These are phyloP conservation scores for Neotragus moschatus DNA, from an alignment of 2,113 vertebrate genomes.

Conservation along the genomic window DNA sequence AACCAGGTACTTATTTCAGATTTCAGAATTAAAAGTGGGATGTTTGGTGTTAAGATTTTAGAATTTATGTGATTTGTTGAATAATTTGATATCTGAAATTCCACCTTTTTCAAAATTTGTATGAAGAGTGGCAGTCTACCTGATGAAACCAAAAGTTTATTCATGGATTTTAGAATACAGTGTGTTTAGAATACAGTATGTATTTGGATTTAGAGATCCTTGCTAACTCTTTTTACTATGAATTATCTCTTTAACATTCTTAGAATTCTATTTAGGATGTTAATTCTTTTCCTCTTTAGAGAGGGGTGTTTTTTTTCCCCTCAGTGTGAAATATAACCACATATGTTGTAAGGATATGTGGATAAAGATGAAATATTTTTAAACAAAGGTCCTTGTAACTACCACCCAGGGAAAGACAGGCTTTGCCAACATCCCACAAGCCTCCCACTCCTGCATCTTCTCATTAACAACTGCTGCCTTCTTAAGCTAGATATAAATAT, in stretches of 20 bases:
- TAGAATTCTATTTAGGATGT: not conserved
- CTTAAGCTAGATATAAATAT: not conserved
- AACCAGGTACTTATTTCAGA: not conserved
- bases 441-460: not conserved
- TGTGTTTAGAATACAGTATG: not conserved
- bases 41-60: not conserved
- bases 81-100: not conserved
- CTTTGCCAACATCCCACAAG: not conserved
- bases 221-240: not conserved
- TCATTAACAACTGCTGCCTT: not conserved
- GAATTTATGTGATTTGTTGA: not conserved
- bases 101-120: not conserved
- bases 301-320: not conserved
- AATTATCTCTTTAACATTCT: conserved; percentile 14
- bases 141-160: not conserved
- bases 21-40: conserved; percentile 22
- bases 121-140: not conserved
- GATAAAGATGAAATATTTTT: not conserved
- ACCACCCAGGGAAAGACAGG: not conserved
- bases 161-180: not conserved
- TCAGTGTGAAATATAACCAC: not conserved
- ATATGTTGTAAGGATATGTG: not conserved
- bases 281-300: not conserved
- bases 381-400: not conserved
- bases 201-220: not conserved